Evolutionary conservation across 1,140 invertebrate genomes (phyloP), one percentile per base, ranked within the genome.

Genomic region (Physella acuta): DNA sequence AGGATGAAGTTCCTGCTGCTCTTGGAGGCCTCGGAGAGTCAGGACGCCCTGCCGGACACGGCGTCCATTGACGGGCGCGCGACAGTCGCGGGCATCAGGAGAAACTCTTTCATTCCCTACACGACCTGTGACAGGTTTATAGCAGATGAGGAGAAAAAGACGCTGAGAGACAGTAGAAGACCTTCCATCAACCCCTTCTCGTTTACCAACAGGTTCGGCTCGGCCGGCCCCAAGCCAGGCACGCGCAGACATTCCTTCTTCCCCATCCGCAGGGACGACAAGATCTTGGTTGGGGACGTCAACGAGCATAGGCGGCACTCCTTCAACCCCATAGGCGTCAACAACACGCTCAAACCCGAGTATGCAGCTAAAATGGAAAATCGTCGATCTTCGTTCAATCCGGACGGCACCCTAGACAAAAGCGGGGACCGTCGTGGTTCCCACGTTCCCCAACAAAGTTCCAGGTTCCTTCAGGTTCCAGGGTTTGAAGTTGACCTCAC

Each of bases 1-100:
- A 56, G 66, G 49, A 68, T 68, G 66, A 68, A 68, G 34, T 68
- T 68, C 56, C 34, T 68, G 4, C n/a, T 68, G 24, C 33, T 68
- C 5, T 26, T 68, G 17, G 44, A 68, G 28, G 66, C 66, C 24
- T 68, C 66, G n/a, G 66, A 68, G 37, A 59, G 55, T 51, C 26
- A 60, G 14, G 66, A 66, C 28, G 51, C 20, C 4, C 30, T 66
- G 1, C 30, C n/a, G 17, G 62, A 67, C 16, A 5, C 4, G 4
- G 11, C 31, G 5, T 37, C 33, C 3, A 16, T 33, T 51, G 62
- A 31, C 14, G 44, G 44, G 2, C 62, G 62, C 3, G 36, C 62
- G 8, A 31, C 3, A 24, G 26, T 52, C 3, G 28, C 62, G 5
- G 44, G 28, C 4, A 64, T 64, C 1, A n/a, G 62, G 17, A 31